Evolutionary conservation across 1,140 invertebrate species (phyloP).

Genomic region (Arctopsyche grandis): DNA sequence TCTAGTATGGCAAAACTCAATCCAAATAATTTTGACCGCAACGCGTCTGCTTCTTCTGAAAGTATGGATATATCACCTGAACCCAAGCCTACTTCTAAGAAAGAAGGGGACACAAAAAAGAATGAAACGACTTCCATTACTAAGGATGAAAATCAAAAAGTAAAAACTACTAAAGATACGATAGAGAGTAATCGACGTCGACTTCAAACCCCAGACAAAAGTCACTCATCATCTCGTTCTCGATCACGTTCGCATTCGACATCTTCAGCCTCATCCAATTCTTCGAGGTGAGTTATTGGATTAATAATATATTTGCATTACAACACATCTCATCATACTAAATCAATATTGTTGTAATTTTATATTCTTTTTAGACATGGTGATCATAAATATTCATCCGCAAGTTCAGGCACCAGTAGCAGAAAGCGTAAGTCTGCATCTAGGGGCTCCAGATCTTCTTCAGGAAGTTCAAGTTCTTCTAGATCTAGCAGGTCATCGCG

Average conservation of each 20-base stretch:
- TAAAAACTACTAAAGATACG: constrained; percentile 55
- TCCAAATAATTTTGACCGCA: constrained; percentile 31
- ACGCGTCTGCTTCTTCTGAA: constrained; percentile 51
- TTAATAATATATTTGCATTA: neutral
- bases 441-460: constrained; percentile 47
- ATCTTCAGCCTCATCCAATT: constrained; percentile 62
- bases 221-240: constrained; percentile 63
- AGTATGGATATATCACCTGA: constrained; percentile 55
- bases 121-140: constrained; percentile 54
- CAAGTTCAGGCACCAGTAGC: constrained; percentile 44
- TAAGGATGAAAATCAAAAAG: constrained; percentile 43
- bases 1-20: neutral
- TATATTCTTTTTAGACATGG: constrained; percentile 38
- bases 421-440: constrained; percentile 35
- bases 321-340: neutral
- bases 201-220: constrained; percentile 55
- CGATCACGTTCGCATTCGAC: constrained; percentile 65
- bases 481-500: constrained; percentile 58
- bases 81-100: constrained; percentile 52
- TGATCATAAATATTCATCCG: constrained; percentile 50
- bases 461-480: constrained; percentile 63
- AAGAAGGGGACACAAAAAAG: constrained; percentile 31
- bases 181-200: constrained; percentile 46
- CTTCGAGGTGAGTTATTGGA: constrained; percentile 60
- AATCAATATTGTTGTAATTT: neutral